Evolutionary conservation across 1,140 invertebrate species (phyloP).

Genomic region (Megalonaias nervosa): DNA sequence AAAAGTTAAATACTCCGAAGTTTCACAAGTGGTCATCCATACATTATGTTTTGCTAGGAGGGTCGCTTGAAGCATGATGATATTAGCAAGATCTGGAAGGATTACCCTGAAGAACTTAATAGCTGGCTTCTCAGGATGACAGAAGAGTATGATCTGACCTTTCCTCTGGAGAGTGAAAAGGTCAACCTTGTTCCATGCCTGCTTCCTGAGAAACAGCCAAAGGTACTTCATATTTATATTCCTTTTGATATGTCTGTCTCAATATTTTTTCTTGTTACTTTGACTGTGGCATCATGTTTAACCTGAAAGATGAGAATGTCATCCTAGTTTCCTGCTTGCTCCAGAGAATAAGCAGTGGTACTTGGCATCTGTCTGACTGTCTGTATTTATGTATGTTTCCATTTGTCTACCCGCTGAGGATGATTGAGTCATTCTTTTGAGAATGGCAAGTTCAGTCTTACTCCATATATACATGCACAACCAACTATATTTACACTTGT

Average conservation of each 20-base stretch:
- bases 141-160: conserved; percentile 35
- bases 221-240: conserved; percentile 40
- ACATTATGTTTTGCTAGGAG: conserved; percentile 3
- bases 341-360: conserved; percentile 45
- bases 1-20: neutral
- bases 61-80: conserved; percentile 21
- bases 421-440: no score
- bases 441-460: no score
- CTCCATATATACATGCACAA: no score
- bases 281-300: no score
- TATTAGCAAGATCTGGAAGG: conserved; percentile 26
- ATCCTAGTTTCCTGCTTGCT: conserved; percentile 20
- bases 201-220: conserved; percentile 61
- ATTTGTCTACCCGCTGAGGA: no score
- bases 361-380: neutral
- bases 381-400: no score
- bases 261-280: no score
- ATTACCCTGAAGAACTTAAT: conserved; percentile 31
- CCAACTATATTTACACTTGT: no score
- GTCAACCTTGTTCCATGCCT: conserved; percentile 62
- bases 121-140: conserved; percentile 35
- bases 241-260: no score
- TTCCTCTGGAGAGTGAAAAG: conserved; percentile 36
- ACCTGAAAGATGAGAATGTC: no score
- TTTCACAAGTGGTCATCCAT: no score